Percentiles rank a stretch among this genome's conserved stretches.
Conservation (phyloP, 2,888 invertebrate genomes). For the Branchellion lobata region DNA sequence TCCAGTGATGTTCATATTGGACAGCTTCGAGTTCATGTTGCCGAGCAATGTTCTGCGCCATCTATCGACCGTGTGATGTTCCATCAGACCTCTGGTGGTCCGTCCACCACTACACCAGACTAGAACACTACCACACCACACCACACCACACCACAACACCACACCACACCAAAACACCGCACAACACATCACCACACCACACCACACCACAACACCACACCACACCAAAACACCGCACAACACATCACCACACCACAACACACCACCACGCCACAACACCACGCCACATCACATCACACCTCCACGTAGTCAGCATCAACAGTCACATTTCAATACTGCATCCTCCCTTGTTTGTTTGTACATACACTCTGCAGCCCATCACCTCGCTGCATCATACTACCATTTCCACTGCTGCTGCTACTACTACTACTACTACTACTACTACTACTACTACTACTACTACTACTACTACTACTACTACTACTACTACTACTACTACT, state of each 20-base stretch:
- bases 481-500: slow-evolving; percentile 10
- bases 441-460: slow-evolving; percentile 27
- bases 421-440: background rate
- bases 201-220: too few species aligned
- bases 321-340: background rate
- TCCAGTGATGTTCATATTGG: background rate
- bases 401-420: background rate
- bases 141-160: too few species aligned
- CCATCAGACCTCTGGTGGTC: too few species aligned
- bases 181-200: too few species aligned
- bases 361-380: background rate
- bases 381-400: background rate
- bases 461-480: slow-evolving; percentile 30
- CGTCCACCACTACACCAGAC: too few species aligned
- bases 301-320: background rate
- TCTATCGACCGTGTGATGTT: slow-evolving; percentile 3
- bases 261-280: too few species aligned
- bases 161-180: too few species aligned
- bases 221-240: too few species aligned
- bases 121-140: too few species aligned
- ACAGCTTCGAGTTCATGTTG: background rate
- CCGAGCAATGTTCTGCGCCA: background rate
- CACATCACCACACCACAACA: too few species aligned
- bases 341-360: background rate
- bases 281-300: background rate